phyloP scores from a whole-genome alignment of 2,797 vertebrate genomes.

The Natrix natrix region DNA sequence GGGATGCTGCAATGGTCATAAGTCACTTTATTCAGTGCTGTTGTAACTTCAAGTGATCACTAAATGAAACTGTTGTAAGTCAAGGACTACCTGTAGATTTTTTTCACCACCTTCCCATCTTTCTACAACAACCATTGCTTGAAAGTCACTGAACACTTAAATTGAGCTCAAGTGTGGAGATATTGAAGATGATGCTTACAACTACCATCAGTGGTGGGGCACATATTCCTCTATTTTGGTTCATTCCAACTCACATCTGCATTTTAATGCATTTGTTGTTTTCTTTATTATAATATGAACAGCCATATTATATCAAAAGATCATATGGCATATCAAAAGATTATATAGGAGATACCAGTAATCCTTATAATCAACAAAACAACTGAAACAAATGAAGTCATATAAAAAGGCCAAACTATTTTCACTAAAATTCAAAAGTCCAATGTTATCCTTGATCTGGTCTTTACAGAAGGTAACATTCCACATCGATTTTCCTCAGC shows the following conservation, averaged over 20 bases:
- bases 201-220: background rate
- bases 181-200: background rate
- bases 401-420: background rate
- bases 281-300: background rate
- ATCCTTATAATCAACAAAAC: background rate
- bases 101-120: background rate
- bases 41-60: too few relatives aligned
- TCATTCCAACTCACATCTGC: background rate
- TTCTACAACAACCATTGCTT: background rate
- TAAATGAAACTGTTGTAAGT: too few relatives aligned
- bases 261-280: background rate
- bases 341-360: background rate
- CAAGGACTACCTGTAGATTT: background rate
- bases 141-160: background rate
- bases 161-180: background rate
- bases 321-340: background rate
- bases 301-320: background rate
- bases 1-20: too few relatives aligned
- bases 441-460: background rate
- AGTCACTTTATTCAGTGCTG: too few relatives aligned
- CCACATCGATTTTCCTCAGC: background rate
- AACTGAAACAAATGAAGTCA: background rate
- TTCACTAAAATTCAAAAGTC: background rate
- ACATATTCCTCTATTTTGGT: background rate
- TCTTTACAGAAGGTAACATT: background rate